Conservation (phyloP, 2,113 vertebrate species). For the Antechinus flavipes region DNA sequence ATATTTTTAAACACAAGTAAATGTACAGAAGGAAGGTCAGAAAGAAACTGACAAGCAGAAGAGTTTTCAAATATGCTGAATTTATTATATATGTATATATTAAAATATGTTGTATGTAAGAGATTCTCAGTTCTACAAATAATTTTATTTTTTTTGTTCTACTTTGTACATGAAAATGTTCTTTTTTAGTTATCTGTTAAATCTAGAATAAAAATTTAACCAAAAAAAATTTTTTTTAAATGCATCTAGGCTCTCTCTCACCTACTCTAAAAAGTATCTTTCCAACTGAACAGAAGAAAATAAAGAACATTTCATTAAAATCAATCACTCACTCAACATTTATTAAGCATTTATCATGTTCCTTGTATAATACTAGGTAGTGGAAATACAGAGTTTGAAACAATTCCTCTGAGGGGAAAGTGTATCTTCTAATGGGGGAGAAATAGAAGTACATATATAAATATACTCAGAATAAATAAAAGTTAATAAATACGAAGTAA, state of each 20-base stretch:
- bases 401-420: neutral
- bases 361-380: neutral
- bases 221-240: neutral
- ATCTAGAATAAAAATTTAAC: neutral
- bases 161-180: neutral
- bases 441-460: conserved; percentile 24
- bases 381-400: neutral
- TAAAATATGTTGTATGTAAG: neutral
- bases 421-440: neutral
- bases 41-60: neutral
- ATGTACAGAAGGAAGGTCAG: neutral
- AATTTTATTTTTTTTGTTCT: neutral
- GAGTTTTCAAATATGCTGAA: neutral
- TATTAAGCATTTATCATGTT: neutral
- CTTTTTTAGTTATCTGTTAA: neutral
- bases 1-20: neutral
- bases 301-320: neutral
- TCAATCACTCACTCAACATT: neutral
- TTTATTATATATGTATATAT: neutral
- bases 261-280: conserved; percentile 2
- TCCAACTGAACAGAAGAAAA: conserved; percentile 8
- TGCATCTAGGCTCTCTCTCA: neutral
- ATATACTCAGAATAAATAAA: conserved; percentile 19
- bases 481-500: neutral
- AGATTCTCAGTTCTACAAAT: neutral